Evolutionary conservation across 2,113 vertebrate species (phyloP).

Genomic region (Sinocyclocheilus grahami): DNA sequence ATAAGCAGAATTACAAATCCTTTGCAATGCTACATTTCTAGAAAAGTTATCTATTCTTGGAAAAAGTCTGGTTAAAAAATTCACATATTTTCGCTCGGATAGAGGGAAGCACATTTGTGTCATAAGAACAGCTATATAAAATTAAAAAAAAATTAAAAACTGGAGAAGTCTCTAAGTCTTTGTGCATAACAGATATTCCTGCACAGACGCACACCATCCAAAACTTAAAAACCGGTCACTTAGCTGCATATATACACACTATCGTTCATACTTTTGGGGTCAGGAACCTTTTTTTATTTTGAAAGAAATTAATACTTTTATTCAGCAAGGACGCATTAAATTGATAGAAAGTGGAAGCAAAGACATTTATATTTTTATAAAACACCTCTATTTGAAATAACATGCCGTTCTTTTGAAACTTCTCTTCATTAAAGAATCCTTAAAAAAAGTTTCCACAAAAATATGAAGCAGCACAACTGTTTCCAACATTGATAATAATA

Average conservation of each 20-base stretch:
- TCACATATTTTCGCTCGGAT: not conserved
- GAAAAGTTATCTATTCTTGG: slow-evolving; percentile 27
- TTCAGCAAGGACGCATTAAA: not conserved
- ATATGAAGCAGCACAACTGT: not conserved
- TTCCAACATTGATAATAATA: not conserved
- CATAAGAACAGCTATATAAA: slow-evolving; percentile 10
- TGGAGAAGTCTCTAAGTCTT: slow-evolving; percentile 29
- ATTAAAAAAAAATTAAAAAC: not conserved
- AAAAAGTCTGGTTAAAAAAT: slow-evolving; percentile 5
- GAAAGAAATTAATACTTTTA: not conserved
- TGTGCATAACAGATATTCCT: slow-evolving; percentile 20
- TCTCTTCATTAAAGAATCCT: not conserved
- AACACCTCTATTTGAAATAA: not conserved
- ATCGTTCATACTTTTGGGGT: not conserved
- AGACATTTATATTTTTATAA: not conserved
- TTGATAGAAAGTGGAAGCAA: not conserved
- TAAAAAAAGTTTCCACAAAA: not conserved
- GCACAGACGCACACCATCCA: not conserved
- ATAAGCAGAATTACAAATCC: slow-evolving; percentile 18
- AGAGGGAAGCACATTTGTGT: slow-evolving; percentile 5
- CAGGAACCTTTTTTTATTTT: not conserved
- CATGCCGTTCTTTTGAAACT: too few species aligned
- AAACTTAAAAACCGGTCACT: not conserved
- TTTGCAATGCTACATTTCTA: slow-evolving; percentile 12
- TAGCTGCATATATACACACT: not conserved